Percentiles rank a stretch among this genome's conserved stretches.
Conservation (phyloP, 2,888 invertebrate genomes). For the Anoplius nigerrimus region DNA sequence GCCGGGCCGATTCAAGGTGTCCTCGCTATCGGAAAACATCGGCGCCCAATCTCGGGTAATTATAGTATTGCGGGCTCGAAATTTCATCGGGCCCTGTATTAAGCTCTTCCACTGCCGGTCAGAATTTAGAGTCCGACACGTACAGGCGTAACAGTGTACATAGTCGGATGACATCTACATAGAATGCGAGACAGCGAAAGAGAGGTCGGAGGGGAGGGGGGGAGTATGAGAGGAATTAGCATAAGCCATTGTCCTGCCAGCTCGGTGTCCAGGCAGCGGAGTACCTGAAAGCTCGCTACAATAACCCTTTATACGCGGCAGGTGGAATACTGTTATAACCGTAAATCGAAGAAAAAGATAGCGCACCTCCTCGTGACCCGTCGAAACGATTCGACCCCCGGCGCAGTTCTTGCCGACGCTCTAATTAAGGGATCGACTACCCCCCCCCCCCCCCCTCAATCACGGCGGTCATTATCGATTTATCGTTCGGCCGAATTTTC, state of each 20-base stretch:
- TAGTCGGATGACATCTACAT: neutral
- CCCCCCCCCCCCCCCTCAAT: neutral
- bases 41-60: too few relatives aligned
- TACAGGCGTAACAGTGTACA: neutral
- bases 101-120: neutral
- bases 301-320: constrained; percentile 50
- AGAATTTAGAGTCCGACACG: neutral
- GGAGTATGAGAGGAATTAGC: constrained; percentile 55
- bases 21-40: too few relatives aligned
- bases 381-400: constrained; percentile 1
- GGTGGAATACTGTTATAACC: constrained; percentile 56
- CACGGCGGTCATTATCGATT: neutral
- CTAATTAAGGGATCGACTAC: neutral
- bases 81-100: neutral
- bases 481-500: neutral
- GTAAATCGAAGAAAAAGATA: constrained; percentile 48
- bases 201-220: neutral
- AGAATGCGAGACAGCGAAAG: neutral
- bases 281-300: constrained; percentile 54
- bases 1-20: too few relatives aligned
- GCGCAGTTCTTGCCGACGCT: neutral
- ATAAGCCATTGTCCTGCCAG: constrained; percentile 69
- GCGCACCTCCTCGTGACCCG: constrained; percentile 26
- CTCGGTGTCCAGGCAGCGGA: constrained; percentile 28
- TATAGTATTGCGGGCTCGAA: too few relatives aligned